Percentiles rank a stretch among this genome's conserved stretches.
These are phyloP conservation scores for Athalia rosae DNA, from an alignment of 2,888 invertebrate genomes.

Conservation along the genomic window DNA sequence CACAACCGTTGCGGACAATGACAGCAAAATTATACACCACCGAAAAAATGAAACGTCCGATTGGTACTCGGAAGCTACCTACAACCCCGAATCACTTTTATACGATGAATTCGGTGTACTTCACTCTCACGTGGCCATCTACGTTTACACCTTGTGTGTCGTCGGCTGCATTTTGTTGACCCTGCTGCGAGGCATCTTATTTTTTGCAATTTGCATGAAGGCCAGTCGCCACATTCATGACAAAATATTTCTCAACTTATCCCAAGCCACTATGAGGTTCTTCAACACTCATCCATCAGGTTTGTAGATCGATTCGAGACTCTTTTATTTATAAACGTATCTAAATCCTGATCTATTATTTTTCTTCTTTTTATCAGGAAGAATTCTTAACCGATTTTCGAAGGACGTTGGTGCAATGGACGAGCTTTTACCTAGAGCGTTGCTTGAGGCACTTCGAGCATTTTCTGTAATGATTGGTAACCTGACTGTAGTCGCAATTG, in stretches of 20 bases:
- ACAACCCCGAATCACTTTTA: slow-evolving; percentile 13
- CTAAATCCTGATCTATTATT: background rate
- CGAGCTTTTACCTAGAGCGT: slow-evolving; percentile 76
- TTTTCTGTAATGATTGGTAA: slow-evolving; percentile 73
- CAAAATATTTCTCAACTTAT: slow-evolving; percentile 87
- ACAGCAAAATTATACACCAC: too few species aligned
- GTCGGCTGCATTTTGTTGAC: slow-evolving; percentile 70
- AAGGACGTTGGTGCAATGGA: slow-evolving; percentile 83
- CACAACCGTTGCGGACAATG: too few species aligned
- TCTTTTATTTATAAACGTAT: too few species aligned
- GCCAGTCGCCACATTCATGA: slow-evolving; percentile 87
- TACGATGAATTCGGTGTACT: slow-evolving; percentile 59
- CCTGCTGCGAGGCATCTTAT: slow-evolving; percentile 77
- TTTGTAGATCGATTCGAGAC: slow-evolving; percentile 53
- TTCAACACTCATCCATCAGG: slow-evolving; percentile 91
- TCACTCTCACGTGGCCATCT: slow-evolving; percentile 62
- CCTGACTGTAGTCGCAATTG: slow-evolving; percentile 74
- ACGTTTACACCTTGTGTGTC: slow-evolving; percentile 70
- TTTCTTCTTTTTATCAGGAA: slow-evolving; percentile 66
- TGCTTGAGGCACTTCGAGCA: slow-evolving; percentile 77
- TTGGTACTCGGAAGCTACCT: too few species aligned
- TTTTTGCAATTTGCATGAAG: slow-evolving; percentile 85
- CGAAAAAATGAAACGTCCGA: too few species aligned
- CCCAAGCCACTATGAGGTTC: slow-evolving; percentile 87
- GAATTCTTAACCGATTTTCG: slow-evolving; percentile 84